Evolutionary conservation across 2,888 invertebrate genomes (phyloP).

Genomic region (Thelaira solivaga): DNA sequence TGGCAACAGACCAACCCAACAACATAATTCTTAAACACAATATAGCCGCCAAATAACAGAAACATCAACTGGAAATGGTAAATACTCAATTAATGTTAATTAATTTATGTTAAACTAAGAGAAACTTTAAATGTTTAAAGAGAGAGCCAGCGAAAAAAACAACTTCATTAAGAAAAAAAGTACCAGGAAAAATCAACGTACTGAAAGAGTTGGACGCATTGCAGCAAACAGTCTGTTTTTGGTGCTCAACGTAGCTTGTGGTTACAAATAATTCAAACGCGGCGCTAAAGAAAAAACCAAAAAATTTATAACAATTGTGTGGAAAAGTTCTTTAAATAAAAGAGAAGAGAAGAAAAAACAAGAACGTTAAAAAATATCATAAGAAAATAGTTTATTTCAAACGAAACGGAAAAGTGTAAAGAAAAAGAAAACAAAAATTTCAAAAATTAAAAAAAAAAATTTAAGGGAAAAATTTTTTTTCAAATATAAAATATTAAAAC

Average conservation of each 20-base stretch:
- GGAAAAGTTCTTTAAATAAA: no score
- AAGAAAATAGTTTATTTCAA: conserved; percentile 22
- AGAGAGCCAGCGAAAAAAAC: neutral
- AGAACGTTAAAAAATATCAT: conserved; percentile 15
- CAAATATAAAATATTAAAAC: no score
- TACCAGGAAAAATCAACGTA: conserved; percentile 14
- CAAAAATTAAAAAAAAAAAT: no score
- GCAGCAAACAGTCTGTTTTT: conserved; percentile 55
- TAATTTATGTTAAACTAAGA: conserved; percentile 1
- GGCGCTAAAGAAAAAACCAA: conserved; percentile 34
- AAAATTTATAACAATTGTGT: neutral
- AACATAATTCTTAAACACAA: no score
- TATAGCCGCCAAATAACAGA: no score
- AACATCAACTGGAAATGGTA: neutral
- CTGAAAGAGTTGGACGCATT: conserved; percentile 33
- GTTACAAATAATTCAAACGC: conserved; percentile 3
- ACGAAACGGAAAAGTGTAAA: conserved; percentile 42
- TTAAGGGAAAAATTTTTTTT: no score
- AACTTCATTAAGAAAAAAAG: neutral
- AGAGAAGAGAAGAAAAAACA: no score
- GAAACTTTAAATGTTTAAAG: neutral
- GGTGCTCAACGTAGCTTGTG: conserved; percentile 56
- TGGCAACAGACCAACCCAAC: no score
- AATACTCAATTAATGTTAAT: conserved; percentile 2
- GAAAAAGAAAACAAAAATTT: neutral